Evolutionary conservation across 2,113 vertebrate genomes (phyloP), one percentile per base, ranked within the genome.

Genomic region (Semnopithecus entellus): DNA sequence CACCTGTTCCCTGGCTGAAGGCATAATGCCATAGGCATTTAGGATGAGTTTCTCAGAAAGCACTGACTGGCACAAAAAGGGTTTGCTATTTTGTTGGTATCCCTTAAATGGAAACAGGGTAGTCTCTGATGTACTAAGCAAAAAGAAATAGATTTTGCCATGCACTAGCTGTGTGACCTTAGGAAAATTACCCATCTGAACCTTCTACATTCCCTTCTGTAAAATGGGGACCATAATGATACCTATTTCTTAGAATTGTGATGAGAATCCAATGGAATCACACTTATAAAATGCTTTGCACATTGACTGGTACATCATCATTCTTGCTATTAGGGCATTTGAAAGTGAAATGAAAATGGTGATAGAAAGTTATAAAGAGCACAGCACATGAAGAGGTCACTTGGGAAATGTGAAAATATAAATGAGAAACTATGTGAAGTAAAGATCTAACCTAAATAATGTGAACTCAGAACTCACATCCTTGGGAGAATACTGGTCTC

Each of bases 361-460:
- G 88, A 81, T 48, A 70, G 32, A 64, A 73, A 88, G n/a, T 72
- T 75, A 68, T 73, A 82, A 59, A 93, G 86, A 90, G 40, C 59
- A 92, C 70, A 40, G 6, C 22, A 38, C 68, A 82, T 8, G 3
- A 30, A 86, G 76, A 90, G 45, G 27, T 80, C 94, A 85, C 23
- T 90, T 92, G 84, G 72, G 87, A 97, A 91, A 86, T 43, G 43
- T 83, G 70, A 87, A 80, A 90, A 66, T n/a, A 88, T 48, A 95
- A 96, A 90, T 82, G 72, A 90, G 96, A 95, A 70, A 40, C 50
- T n/a, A 30, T 2, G 13, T 25, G 32, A 48, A 32, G n/a, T n/a
- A 4, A 30, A 81, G 76, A 94, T 16, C 79, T 61, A 78, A 43
- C 52, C 90, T 93, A 66, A 81, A 79, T 76, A 90, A 84, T 30